Conservation (phyloP, 1,140 invertebrate genomes). For the Meteorus sp. region DNA sequence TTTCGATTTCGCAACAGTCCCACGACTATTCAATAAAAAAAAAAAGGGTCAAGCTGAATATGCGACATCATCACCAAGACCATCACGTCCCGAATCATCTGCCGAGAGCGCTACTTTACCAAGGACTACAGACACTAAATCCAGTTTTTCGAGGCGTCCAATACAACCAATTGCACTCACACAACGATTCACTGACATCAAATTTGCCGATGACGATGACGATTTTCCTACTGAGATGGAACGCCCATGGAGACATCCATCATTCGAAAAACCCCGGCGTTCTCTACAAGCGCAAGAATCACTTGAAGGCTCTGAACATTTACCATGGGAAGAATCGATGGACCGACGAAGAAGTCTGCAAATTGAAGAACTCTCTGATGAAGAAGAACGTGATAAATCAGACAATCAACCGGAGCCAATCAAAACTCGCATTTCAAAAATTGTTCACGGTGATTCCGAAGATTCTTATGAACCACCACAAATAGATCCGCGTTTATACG, state of each 20-base stretch:
- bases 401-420: conserved; percentile 9
- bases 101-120: conserved; percentile 61
- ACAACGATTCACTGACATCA: conserved; percentile 53
- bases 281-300: conserved; percentile 38
- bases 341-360: conserved; percentile 16
- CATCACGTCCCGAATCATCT: conserved; percentile 47
- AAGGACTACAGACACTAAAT: conserved; percentile 46
- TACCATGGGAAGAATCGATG: conserved; percentile 46
- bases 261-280: conserved; percentile 50
- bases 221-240: conserved; percentile 48
- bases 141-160: conserved; percentile 57
- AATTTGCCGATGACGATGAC: conserved; percentile 32
- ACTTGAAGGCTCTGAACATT: conserved; percentile 28
- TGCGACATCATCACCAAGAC: conserved; percentile 49
- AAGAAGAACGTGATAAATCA: conserved; percentile 28
- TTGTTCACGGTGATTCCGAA: conserved; percentile 28
- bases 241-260: conserved; percentile 57
- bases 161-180: conserved; percentile 20
- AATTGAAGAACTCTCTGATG: conserved; percentile 9
- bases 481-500: conserved; percentile 32
- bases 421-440: conserved; percentile 10
- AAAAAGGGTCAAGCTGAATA: conserved; percentile 53
- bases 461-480: conserved; percentile 39
- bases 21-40: conserved; percentile 71
- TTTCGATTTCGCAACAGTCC: conserved; percentile 77